Percentiles rank a stretch among this genome's conserved stretches.
phyloP scores from a whole-genome alignment of 37 sponge, comb jelly and placozoan species.

The Ianthella basta region DNA sequence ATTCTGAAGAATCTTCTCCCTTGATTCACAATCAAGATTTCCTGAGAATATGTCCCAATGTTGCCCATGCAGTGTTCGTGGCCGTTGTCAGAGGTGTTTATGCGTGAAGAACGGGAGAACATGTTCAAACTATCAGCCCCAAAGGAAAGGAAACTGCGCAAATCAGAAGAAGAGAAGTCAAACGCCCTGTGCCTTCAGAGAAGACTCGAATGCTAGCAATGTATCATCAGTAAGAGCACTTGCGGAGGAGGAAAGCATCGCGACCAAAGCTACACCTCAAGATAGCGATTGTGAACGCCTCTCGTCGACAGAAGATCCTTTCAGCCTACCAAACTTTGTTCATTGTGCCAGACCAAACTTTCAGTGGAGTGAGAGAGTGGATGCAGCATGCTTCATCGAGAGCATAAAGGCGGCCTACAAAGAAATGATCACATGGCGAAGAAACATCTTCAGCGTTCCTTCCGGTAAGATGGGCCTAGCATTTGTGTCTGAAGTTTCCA shows the following conservation, averaged over 20 bases:
- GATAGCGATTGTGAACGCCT: not conserved
- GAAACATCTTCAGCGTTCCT: not conserved
- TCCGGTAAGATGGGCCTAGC: constrained; percentile 11
- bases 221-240: not conserved
- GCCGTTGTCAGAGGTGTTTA: not conserved
- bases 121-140: not conserved
- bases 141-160: not conserved
- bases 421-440: not conserved
- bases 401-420: too few species aligned
- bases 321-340: not conserved
- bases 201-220: not conserved
- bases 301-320: not conserved
- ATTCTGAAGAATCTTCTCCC: constrained; percentile 2
- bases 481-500: not conserved
- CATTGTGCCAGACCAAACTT: not conserved
- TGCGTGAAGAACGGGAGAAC: not conserved
- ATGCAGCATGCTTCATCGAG: not conserved
- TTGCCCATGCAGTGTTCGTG: not conserved
- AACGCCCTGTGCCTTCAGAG: not conserved
- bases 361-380: not conserved
- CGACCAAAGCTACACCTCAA: not conserved
- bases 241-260: not conserved
- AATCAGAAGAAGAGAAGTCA: not conserved
- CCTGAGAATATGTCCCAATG: not conserved
- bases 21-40: not conserved